phyloP scores from a whole-genome alignment of 2,113 vertebrate species.

The Bungarus multicinctus region DNA sequence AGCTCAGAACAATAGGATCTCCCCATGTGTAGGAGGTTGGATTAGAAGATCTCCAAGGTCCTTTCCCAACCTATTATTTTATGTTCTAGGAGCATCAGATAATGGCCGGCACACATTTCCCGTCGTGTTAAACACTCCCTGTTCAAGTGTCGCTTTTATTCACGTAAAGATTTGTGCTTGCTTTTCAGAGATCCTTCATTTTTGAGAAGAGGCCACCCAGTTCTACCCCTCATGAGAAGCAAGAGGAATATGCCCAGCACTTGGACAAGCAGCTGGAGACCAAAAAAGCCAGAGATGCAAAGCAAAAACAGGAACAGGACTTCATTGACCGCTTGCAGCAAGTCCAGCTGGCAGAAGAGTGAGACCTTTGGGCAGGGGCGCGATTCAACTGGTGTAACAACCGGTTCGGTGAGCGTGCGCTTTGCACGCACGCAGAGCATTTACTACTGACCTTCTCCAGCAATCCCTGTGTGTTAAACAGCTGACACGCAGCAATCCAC shows the following conservation, averaged over 20 bases:
- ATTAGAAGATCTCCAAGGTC: no score
- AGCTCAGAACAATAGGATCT: no score
- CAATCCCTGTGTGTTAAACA: no score
- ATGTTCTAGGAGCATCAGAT: no score
- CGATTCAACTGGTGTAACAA: no score
- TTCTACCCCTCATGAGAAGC: slow-evolving; percentile 61
- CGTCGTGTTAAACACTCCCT: neutral
- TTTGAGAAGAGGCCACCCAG: slow-evolving; percentile 73
- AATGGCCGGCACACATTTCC: neutral
- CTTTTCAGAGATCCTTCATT: slow-evolving; percentile 72
- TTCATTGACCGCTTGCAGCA: slow-evolving; percentile 69
- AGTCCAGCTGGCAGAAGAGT: slow-evolving; percentile 77
- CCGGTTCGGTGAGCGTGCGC: no score
- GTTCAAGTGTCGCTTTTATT: no score
- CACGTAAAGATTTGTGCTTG: neutral
- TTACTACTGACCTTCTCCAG: no score
- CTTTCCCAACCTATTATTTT: no score
- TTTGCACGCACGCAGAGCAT: no score
- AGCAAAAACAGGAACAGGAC: slow-evolving; percentile 60
- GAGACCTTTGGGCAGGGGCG: slow-evolving; percentile 41
- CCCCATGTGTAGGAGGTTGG: no score
- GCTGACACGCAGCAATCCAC: no score
- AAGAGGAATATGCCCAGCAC: slow-evolving; percentile 67
- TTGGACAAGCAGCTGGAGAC: slow-evolving; percentile 69
- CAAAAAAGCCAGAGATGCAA: slow-evolving; percentile 51